Evolutionary conservation across 2,888 invertebrate genomes (phyloP), one percentile per base, ranked within the genome.

Genomic region (Odontocolon sp.): DNA sequence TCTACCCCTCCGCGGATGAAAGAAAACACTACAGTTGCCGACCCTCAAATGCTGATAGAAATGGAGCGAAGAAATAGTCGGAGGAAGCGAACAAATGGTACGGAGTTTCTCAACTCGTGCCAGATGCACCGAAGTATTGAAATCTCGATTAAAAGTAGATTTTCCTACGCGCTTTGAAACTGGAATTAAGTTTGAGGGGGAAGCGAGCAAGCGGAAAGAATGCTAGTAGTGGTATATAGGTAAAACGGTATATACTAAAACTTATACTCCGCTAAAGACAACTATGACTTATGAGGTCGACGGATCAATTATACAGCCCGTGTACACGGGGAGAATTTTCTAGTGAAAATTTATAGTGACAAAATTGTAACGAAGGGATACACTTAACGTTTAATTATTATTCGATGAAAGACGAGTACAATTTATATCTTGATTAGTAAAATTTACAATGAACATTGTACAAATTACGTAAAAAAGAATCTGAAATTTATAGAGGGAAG

Each of bases 71-170:
- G n/a, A n/a, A n/a, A n/a, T n/a, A n/a, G n/a, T n/a, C n/a, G n/a
- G n/a, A n/a, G n/a, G 36, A 28, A 8, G 14, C 14, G 28, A 38
- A 36, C 28, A 23, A 14, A 50, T 14, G 11, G 5, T 26, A 4
- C n/a, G 11, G 26, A 71, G 56, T 71, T 71, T 50, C 5, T 3
- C 9, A 47, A 64, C 71, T 71, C 8, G 71, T 14, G 28, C 18
- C 71, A 47, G 71, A 36, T 64, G 71, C 23, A 21, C 38, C 16
- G 18, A 14, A 56, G 63, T 36, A 38, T 40, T 14, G 21, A 45
- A 18, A 47, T 26, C 6, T 33, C 28, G 56, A 64, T 71, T 56
- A 64, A 57, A 56, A 64, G 47, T n/a, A 14, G 3, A 64, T 64
- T 64, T 71, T 9, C 26, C 26, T 5, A 6, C 45, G 40, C 4